Conservation (phyloP, 2,888 invertebrate genomes). For the Callyntrura guangdongensis region DNA sequence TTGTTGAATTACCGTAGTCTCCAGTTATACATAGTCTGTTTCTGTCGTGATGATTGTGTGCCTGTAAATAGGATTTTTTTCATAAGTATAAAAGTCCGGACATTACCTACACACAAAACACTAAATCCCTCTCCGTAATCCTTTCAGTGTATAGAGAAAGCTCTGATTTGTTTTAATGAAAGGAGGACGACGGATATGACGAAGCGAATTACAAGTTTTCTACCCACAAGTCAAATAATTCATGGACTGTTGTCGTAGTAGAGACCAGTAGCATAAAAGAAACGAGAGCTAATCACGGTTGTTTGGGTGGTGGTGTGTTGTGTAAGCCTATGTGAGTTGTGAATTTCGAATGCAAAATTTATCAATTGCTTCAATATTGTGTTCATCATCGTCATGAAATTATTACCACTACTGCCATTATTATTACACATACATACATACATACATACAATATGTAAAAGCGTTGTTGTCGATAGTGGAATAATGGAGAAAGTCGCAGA, state of each 20-base stretch:
- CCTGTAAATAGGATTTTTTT: no score
- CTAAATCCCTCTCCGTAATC: constrained; percentile 26
- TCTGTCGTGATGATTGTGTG: not conserved
- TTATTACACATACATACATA: not conserved
- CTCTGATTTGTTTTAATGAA: not conserved
- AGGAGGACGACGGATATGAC: not conserved
- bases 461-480: no score
- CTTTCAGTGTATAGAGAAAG: constrained; percentile 16
- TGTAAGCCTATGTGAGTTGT: not conserved
- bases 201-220: not conserved
- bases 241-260: not conserved
- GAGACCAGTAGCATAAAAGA: not conserved
- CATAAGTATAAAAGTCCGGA: no score
- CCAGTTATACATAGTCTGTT: not conserved
- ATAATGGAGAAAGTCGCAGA: not conserved
- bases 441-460: no score
- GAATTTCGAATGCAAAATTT: constrained; percentile 1
- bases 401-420: not conserved
- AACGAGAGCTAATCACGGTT: not conserved
- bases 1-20: no score
- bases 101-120: not conserved
- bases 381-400: not conserved
- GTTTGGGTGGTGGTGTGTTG: not conserved
- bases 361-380: constrained; percentile 9
- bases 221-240: no score